Percentiles rank a stretch among this genome's conserved stretches.
Conservation (phyloP, 2,113 vertebrate species). For the Axis porcinus region DNA sequence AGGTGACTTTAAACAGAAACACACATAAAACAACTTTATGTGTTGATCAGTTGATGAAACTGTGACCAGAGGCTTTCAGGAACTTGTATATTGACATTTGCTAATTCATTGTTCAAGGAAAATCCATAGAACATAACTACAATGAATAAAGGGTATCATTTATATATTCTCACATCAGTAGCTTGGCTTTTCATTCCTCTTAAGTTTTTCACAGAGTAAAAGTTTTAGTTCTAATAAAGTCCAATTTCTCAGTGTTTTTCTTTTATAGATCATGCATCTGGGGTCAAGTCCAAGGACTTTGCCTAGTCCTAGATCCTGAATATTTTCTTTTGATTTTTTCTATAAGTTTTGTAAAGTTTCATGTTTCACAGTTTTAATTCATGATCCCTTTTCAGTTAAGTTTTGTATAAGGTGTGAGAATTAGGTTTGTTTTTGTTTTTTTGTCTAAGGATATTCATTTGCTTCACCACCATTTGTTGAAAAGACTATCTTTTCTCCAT, state of each 20-base stretch:
- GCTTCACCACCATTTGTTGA: background rate
- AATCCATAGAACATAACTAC: background rate
- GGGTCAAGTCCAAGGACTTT: background rate
- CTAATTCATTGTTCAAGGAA: background rate
- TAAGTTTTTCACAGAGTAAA: background rate
- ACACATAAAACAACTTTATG: background rate
- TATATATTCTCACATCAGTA: background rate
- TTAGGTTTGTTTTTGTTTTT: background rate
- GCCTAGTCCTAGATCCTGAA: background rate
- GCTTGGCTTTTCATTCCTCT: background rate
- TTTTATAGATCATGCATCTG: background rate
- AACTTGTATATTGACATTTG: background rate
- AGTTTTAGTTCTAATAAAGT: background rate
- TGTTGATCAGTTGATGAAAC: background rate
- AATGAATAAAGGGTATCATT: background rate
- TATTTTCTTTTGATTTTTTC: background rate
- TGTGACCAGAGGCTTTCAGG: background rate
- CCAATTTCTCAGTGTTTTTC: background rate
- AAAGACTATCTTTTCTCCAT: background rate
- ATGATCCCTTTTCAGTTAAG: background rate
- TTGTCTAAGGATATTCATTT: background rate
- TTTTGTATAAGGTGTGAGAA: background rate
- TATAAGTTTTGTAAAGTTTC: background rate
- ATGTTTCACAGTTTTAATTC: background rate
- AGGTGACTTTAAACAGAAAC: background rate